Evolutionary conservation across 2,888 invertebrate genomes (phyloP).

Genomic region (Agrochola lota): DNA sequence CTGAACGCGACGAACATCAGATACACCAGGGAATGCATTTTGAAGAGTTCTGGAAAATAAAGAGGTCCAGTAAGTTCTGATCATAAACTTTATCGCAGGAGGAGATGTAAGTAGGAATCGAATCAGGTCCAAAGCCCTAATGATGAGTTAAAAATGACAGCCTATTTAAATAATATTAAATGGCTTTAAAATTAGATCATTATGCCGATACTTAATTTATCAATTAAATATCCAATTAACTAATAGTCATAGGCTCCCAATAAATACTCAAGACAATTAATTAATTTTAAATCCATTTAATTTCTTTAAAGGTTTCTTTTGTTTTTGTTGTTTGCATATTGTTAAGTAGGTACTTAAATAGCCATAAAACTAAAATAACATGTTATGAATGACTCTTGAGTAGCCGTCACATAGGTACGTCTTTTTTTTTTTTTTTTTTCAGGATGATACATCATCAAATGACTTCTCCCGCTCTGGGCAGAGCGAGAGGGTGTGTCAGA

Average conservation of each 20-base stretch:
- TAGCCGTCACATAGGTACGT: neutral
- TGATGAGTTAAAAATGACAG: neutral
- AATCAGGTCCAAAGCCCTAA: neutral
- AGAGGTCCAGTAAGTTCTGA: neutral
- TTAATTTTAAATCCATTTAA: neutral
- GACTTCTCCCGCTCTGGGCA: too few species aligned
- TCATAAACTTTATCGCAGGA: neutral
- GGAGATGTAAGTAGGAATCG: neutral
- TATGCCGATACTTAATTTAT: slow-evolving; percentile 7
- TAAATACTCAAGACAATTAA: neutral
- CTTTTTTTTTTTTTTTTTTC: too few species aligned
- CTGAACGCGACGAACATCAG: slow-evolving; percentile 74
- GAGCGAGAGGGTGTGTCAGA: too few species aligned
- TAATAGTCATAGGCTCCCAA: slow-evolving; percentile 24
- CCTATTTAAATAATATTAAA: neutral
- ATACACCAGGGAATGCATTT: slow-evolving; percentile 77
- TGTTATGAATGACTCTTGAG: neutral
- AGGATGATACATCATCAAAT: too few species aligned
- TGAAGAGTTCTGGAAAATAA: slow-evolving; percentile 75
- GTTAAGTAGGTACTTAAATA: too few species aligned
- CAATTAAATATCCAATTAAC: slow-evolving; percentile 6
- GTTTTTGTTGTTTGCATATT: neutral
- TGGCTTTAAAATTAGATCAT: neutral
- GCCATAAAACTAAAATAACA: neutral
- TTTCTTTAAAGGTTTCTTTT: neutral